These are phyloP conservation scores for Peromyscus nudipes DNA, from an alignment of 2,797 vertebrate genomes.

Conservation along the genomic window DNA sequence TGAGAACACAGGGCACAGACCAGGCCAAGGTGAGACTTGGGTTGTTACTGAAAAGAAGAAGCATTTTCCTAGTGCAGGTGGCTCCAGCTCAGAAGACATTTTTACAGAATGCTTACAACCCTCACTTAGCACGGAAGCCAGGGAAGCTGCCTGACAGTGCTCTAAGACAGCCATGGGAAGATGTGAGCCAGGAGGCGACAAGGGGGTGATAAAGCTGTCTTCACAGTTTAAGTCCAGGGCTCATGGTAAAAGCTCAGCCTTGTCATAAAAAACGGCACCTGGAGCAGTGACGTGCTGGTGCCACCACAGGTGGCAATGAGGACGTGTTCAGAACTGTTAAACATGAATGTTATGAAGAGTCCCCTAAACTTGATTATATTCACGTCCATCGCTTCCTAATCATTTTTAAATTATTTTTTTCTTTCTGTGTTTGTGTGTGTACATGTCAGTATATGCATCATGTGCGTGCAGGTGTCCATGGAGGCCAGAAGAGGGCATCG, in stretches of 20 bases:
- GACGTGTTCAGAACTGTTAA: neutral
- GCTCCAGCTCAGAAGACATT: neutral
- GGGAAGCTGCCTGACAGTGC: neutral
- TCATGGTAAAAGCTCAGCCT: neutral
- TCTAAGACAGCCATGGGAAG: neutral
- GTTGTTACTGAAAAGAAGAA: neutral
- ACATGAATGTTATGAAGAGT: neutral
- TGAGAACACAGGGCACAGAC: neutral
- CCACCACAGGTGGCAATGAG: neutral
- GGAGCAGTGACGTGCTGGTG: rapidly evolving
- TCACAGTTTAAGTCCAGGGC: neutral
- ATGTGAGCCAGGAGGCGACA: neutral
- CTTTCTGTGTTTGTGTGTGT: neutral
- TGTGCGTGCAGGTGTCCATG: neutral
- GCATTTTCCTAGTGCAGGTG: neutral
- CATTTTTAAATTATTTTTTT: neutral
- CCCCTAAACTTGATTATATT: constrained; percentile 19
- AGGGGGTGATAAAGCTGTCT: neutral
- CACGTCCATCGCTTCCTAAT: constrained; percentile 8
- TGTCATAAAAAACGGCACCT: neutral
- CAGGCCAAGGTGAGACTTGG: neutral
- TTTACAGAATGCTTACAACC: neutral
- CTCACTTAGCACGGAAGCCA: neutral
- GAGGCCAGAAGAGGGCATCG: neutral
- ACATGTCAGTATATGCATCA: neutral